phyloP scores from a whole-genome alignment of 64 coral and sea anemone genomes.

The Cladopsammia gracilis region DNA sequence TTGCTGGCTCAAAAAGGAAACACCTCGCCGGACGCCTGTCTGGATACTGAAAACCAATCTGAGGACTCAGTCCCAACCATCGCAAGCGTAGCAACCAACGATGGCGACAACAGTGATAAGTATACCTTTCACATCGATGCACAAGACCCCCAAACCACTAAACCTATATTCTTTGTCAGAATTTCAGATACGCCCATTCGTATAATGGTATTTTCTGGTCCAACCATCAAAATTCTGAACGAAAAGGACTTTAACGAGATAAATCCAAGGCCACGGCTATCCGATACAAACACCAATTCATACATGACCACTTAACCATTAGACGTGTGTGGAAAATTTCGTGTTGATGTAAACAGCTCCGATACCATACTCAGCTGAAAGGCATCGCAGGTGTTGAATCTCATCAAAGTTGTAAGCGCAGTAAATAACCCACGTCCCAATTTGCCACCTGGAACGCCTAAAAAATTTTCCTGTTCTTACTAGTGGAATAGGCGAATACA shows the following conservation, averaged over 20 bases:
- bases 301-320: constrained; percentile 51
- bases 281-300: constrained; percentile 39
- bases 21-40: too few relatives aligned
- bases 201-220: too few relatives aligned
- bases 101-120: too few relatives aligned
- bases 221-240: not conserved
- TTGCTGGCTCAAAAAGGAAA: too few relatives aligned
- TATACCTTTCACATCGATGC: too few relatives aligned
- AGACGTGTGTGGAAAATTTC: constrained; percentile 53
- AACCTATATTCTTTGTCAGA: too few relatives aligned
- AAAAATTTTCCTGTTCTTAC: constrained; percentile 67
- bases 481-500: constrained; percentile 73
- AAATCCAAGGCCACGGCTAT: constrained; percentile 56
- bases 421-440: constrained; percentile 38
- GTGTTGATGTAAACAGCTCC: constrained; percentile 31
- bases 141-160: too few relatives aligned
- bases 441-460: constrained; percentile 51
- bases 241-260: constrained; percentile 39
- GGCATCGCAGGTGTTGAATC: constrained; percentile 57
- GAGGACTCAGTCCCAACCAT: too few relatives aligned
- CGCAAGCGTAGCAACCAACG: too few relatives aligned
- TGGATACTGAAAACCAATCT: too few relatives aligned
- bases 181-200: too few relatives aligned
- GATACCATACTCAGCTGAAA: constrained; percentile 61
- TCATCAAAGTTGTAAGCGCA: constrained; percentile 72